These are phyloP conservation scores for Seriola quinqueradiata DNA, from an alignment of 2,113 vertebrate genomes.

Conservation along the genomic window DNA sequence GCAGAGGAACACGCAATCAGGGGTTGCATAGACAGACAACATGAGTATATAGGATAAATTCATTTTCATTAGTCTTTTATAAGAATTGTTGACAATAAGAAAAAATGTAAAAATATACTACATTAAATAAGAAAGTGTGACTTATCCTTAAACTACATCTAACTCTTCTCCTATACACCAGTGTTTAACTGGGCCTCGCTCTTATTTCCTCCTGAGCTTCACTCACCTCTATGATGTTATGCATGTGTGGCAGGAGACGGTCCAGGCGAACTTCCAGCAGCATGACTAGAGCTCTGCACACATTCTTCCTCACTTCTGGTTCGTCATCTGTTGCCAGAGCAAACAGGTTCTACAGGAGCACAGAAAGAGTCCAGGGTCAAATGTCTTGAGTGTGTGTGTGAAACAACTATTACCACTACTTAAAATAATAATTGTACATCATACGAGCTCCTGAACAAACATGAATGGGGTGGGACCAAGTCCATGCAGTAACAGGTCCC, in stretches of 20 bases:
- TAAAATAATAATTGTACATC: neutral
- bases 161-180: neutral
- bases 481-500: neutral
- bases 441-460: neutral
- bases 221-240: conserved; percentile 95
- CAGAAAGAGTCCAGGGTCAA: neutral
- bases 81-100: neutral
- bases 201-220: too few species aligned
- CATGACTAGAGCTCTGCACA: conserved; percentile 98
- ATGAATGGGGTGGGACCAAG: too few species aligned
- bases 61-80: neutral
- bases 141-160: neutral
- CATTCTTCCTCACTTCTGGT: conserved; percentile 96
- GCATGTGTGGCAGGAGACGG: conserved; percentile 97
- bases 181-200: neutral
- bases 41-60: too few species aligned
- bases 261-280: conserved; percentile 97
- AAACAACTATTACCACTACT: neutral
- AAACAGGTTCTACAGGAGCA: conserved; percentile 91
- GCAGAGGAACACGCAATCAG: neutral
- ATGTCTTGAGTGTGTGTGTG: neutral
- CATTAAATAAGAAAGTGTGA: neutral
- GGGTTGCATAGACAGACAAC: neutral
- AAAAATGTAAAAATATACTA: neutral
- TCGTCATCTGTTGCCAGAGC: conserved; percentile 96